These are phyloP conservation scores for Coreoperca whiteheadi DNA, from an alignment of 2,113 vertebrate species.

Conservation along the genomic window DNA sequence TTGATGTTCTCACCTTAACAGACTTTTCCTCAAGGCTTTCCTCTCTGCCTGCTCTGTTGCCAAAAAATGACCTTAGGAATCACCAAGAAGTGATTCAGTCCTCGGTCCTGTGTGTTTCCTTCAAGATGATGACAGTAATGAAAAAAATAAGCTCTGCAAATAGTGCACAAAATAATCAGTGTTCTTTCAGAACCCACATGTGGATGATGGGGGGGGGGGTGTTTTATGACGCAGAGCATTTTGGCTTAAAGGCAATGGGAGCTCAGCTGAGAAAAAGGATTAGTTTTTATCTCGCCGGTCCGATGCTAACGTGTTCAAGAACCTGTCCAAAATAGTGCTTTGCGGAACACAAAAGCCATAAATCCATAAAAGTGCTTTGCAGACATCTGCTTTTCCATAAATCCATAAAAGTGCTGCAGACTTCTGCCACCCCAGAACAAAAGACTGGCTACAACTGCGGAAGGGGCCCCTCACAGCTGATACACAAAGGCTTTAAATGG, in stretches of 20 bases:
- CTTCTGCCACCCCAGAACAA: conserved; percentile 9
- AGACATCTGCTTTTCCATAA: conserved; percentile 7
- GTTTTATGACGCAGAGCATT: conserved; percentile 38
- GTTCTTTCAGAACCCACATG: conserved; percentile 29
- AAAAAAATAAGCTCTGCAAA: not conserved
- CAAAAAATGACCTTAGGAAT: conserved; percentile 2
- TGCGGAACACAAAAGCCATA: not conserved
- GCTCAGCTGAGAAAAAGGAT: conserved; percentile 32
- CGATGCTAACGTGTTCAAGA: not conserved
- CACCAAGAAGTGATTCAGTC: not conserved
- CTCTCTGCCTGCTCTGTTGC: not conserved
- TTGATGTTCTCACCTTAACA: conserved; percentile 47
- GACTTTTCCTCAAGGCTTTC: conserved; percentile 9
- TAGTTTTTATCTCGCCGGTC: conserved; percentile 2
- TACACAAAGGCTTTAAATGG: conserved; percentile 72
- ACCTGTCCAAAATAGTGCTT: not conserved
- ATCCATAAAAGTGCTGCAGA: conserved; percentile 6
- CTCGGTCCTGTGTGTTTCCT: not conserved
- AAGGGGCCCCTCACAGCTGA: conserved; percentile 64
- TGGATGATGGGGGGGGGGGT: not conserved
- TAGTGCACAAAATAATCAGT: conserved; percentile 34
- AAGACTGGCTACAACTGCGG: conserved; percentile 35
- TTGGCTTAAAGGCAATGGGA: conserved; percentile 21
- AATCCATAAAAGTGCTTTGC: too few species aligned
- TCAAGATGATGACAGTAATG: conserved; percentile 18